These are phyloP conservation scores for Microchrysa polita DNA, from an alignment of 2,888 invertebrate genomes.

Conservation along the genomic window DNA sequence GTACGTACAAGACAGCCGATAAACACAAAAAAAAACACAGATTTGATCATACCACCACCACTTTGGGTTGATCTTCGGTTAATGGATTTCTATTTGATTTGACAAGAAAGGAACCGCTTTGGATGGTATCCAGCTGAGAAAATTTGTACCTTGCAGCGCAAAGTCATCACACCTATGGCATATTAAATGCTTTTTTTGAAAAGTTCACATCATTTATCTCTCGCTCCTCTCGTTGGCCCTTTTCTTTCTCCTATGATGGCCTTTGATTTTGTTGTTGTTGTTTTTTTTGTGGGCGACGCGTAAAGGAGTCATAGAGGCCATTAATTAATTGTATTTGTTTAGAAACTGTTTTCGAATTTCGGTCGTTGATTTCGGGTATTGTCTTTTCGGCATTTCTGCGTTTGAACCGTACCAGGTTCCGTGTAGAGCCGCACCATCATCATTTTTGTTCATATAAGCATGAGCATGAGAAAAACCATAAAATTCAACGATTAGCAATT, in stretches of 20 bases:
- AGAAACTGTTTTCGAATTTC: conserved; percentile 34
- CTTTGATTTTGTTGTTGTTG: neutral
- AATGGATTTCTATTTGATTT: conserved; percentile 46
- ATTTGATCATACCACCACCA: conserved; percentile 6
- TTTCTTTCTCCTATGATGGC: too few species aligned
- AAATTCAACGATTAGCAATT: conserved; percentile 17
- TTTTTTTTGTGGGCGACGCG: neutral
- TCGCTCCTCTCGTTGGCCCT: neutral
- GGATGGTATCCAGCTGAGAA: conserved; percentile 52
- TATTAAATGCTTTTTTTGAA: conserved; percentile 39
- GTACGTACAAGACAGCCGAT: neutral
- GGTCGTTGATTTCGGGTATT: conserved; percentile 16
- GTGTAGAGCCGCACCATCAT: neutral
- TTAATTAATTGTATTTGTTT: conserved; percentile 47
- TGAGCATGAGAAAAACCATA: conserved; percentile 13
- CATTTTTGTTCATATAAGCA: too few species aligned
- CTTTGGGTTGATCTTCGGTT: conserved; percentile 38
- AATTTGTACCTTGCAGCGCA: conserved; percentile 47
- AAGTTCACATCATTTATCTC: conserved; percentile 45
- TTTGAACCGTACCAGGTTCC: neutral
- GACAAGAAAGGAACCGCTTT: conserved; percentile 46
- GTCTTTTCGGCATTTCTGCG: neutral
- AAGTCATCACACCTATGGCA: conserved; percentile 48
- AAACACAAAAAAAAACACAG: conserved; percentile 6
- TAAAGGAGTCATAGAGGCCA: conserved; percentile 34